Conservation (phyloP, 2,113 vertebrate species). For the Mixornis gularis region DNA sequence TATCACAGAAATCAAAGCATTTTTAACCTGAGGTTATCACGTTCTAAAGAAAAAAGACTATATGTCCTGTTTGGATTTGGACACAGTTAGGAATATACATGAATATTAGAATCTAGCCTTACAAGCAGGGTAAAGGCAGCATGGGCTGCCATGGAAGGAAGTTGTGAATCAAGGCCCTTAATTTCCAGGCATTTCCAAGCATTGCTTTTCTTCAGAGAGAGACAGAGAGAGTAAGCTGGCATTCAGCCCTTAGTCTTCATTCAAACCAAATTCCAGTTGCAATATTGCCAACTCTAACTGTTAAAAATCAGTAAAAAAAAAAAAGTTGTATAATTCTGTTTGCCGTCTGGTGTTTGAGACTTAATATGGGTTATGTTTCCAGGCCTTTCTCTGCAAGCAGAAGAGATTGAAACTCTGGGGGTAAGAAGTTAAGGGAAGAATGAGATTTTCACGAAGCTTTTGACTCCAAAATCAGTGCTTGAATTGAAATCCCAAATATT, state of each 20-base stretch:
- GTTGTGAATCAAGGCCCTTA: neutral
- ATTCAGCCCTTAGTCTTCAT: conserved; percentile 39
- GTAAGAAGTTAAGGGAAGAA: neutral
- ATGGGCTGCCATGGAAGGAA: neutral
- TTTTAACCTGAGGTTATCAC: neutral
- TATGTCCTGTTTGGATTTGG: neutral
- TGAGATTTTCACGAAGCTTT: neutral
- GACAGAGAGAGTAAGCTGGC: neutral
- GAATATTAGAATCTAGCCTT: neutral
- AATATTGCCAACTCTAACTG: conserved; percentile 43
- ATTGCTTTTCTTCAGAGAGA: conserved; percentile 19
- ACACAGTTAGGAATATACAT: neutral
- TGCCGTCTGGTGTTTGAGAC: conserved; percentile 50
- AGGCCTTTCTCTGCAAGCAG: neutral
- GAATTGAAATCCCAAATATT: neutral
- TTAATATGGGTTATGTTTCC: conserved; percentile 34
- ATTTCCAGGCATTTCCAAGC: conserved; percentile 26
- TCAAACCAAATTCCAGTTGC: conserved; percentile 55
- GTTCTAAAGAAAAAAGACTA: neutral
- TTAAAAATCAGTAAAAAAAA: conserved; percentile 21
- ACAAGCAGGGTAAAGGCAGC: neutral
- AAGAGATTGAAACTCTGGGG: neutral
- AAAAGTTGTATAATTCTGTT: conserved; percentile 35
- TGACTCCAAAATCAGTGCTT: neutral
- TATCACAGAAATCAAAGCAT: neutral